Base-by-base conservation (phyloP, 2,888 invertebrate genomes). In the Chydorus sphaericus region DNA sequence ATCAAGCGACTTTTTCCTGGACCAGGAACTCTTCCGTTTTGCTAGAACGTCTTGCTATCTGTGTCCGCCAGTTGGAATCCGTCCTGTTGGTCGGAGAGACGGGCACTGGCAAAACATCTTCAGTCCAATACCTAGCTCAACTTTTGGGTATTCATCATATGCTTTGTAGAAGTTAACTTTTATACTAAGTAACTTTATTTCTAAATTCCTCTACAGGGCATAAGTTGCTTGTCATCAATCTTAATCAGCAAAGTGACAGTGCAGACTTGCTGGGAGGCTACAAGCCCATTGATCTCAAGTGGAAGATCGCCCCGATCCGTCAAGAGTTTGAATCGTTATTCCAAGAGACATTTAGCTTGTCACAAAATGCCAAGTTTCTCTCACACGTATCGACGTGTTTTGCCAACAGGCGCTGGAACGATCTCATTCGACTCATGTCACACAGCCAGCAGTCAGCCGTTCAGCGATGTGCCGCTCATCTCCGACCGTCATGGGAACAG, bases 161-260 rank as follows among this genome's bases (percentile, higher is more conserved):
- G n/a, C n/a, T n/a, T n/a, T n/a, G n/a, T n/a, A n/a, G n/a, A n/a
- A n/a, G n/a, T n/a, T n/a, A n/a, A n/a, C n/a, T n/a, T n/a, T n/a
- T n/a, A n/a, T n/a, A n/a, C n/a, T n/a, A 20, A 18, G n/a, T n/a
- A n/a, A 48, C 48, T n/a, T n/a, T n/a, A n/a, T n/a, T n/a, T n/a
- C n/a, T n/a, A n/a, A n/a, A n/a, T n/a, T n/a, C n/a, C n/a, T n/a
- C n/a, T n/a, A n/a, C n/a, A n/a, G n/a, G n/a, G 0, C 84, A 88
- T 62, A 87, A 83, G 66, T 74, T 99, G 30, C 76, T 86, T 30
- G 96, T 97, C 0, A 87, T 99, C 26, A 99, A 99, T 68, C 89
- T 99, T 89, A 98, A 96, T 67, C 96, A 98, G 66, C 97, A 98
- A 67, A 96, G 93, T 48, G 98, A 99, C 71, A 89, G 89, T 8